Evolutionary conservation across 2,888 invertebrate species (phyloP), one percentile per base, ranked within the genome.

Genomic region (Tiliacea aurago): DNA sequence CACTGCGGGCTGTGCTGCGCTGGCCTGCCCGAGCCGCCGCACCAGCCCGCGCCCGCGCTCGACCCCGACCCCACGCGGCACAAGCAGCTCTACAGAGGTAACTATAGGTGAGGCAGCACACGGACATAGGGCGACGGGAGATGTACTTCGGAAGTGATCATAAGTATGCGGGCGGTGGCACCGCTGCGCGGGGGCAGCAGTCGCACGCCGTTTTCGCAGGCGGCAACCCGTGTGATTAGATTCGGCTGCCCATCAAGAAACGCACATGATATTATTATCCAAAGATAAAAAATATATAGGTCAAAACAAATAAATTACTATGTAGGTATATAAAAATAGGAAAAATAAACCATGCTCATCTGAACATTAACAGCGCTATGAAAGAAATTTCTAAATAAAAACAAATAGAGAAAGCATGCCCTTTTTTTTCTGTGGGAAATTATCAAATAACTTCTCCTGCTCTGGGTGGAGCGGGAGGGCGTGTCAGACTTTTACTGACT

Each of bases 21-120:
- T 78, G 84, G 86, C 51, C 90, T 92, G 76, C 90, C 91, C 76
- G 91, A 91, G 76, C 90, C 88, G 72, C 84, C 86, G 75, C 82
- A 71, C 83, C 78, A 70, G 41, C 73, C 84, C 71, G 72, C 59
- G 73, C 78, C 71, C 73, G 84, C 77, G 64, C 69, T 71, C 70
- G 80, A 78, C 67, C 80, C 78, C 67, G 81, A 80, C 78, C 65
- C 76, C 66, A 64, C 67, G 9, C 74, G 65, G 23, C 81, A 86
- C 74, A 78, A 84, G 70, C 88, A 87, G 70, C 83, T 90, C 15
- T 91, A 89, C 66, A 80, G 87, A 83, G 91, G 93, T 92, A 78
- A 66, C 76, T 78, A 61, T 63, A 45, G 11, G 93, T 91, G 89
- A 94, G 94, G 93, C 94, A 93, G 87, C 96, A 96, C 91, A 95